phyloP scores from a whole-genome alignment of 1,140 invertebrate genomes.

The Bacillus rossius region DNA sequence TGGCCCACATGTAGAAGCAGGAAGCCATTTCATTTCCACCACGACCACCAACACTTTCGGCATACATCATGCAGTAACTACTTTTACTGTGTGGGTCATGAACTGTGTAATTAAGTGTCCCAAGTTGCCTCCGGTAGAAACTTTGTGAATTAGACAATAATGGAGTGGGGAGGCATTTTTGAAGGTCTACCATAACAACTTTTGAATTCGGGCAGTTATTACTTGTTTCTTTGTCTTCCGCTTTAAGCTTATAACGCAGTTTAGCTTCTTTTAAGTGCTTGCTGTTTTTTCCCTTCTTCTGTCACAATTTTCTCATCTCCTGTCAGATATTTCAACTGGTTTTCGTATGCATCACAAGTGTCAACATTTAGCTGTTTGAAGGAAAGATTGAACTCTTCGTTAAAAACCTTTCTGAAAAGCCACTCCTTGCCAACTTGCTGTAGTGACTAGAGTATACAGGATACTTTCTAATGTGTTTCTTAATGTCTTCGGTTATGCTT shows the following conservation, averaged over 20 bases:
- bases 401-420: constrained; percentile 6
- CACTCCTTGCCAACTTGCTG: constrained; percentile 10
- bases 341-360: constrained; percentile 12
- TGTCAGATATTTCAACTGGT: neutral
- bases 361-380: constrained; percentile 6
- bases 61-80: constrained; percentile 12
- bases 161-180: constrained; percentile 14
- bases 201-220: constrained; percentile 5
- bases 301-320: constrained; percentile 4
- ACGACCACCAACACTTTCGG: constrained; percentile 12
- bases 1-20: constrained; percentile 12
- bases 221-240: constrained; percentile 9
- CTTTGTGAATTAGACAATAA: constrained; percentile 6
- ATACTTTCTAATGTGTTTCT: constrained; percentile 8
- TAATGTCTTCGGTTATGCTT: constrained; percentile 11
- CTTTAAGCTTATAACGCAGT: constrained; percentile 12
- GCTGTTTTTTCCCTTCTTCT: constrained; percentile 4
- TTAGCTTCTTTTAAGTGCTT: constrained; percentile 9
- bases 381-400: constrained; percentile 11
- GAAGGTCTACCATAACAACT: constrained; percentile 10
- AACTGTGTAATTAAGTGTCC: constrained; percentile 16
- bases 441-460: constrained; percentile 15
- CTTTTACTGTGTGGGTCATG: constrained; percentile 2
- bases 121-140: constrained; percentile 14
- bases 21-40: constrained; percentile 15